These are phyloP conservation scores for Pyrocephalus nanus DNA, from an alignment of 2,797 vertebrate genomes.

Conservation along the genomic window DNA sequence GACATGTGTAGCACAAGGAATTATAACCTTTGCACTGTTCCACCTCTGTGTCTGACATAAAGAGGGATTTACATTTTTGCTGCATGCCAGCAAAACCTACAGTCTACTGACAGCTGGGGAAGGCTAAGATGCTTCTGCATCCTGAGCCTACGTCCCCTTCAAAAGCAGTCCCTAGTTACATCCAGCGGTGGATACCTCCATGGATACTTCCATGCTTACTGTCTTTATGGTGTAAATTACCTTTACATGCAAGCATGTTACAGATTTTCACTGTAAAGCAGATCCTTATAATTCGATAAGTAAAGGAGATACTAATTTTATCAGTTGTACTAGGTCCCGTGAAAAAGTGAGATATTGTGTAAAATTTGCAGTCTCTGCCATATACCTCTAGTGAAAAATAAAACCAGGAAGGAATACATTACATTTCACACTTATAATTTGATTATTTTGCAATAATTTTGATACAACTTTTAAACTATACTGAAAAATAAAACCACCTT, in stretches of 20 bases:
- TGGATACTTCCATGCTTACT: background rate
- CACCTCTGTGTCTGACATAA: background rate
- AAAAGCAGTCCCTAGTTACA: background rate
- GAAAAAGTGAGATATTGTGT: background rate
- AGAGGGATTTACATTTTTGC: slow-evolving; percentile 21
- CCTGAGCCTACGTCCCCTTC: background rate
- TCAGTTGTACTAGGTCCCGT: background rate
- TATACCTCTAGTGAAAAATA: background rate
- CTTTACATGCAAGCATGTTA: background rate
- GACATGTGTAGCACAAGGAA: background rate
- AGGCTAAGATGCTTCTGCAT: background rate
- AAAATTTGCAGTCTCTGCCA: background rate
- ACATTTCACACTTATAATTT: background rate
- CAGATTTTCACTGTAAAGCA: background rate
- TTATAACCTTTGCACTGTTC: background rate
- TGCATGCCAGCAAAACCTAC: background rate
- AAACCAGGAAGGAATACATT: background rate
- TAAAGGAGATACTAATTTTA: background rate
- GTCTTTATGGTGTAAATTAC: background rate
- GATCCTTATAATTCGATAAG: background rate
- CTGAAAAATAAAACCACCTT: background rate
- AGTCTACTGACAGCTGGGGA: background rate
- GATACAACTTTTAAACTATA: background rate
- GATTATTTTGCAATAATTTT: background rate
- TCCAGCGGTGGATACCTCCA: background rate